Evolutionary conservation across 1,140 invertebrate species (phyloP), one percentile per base, ranked within the genome.

Genomic region (Lepidostoma basale): DNA sequence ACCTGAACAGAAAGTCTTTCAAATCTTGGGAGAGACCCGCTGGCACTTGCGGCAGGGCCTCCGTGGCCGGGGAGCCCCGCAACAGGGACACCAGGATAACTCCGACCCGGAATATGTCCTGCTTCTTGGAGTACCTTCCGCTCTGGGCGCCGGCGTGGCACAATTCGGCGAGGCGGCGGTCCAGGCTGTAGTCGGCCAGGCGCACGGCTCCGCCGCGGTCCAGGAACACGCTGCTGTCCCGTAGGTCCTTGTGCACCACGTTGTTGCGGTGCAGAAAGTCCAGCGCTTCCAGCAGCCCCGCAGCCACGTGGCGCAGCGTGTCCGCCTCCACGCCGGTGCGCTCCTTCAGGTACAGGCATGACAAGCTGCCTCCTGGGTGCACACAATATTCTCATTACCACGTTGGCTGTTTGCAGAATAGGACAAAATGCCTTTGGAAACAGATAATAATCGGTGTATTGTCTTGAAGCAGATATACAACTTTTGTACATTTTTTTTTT

Each of bases 221-320:
- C 67, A 90, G 84, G 74, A 89, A 89, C 36, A 92, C 83, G 73
- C 86, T 90, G 8, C 85, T 84, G 52, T 88, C 85, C 12, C 87
- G 78, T 6, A 95, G 75, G 79, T 91, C 88, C 75, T 89, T 90
- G 76, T 94, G 92, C 0, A 92, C 89, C 6, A 94, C 87, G 73
- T 89, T 89, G 75, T 93, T 92, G 44, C 86, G 81, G 75, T 94
- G 92, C 10, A 95, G 78, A 76, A 88, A 92, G 14, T 87, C 78
- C 4, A 95, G 73, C 1, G 88, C 89, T 47, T 85, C 82, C 0
- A 94, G 76, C 18, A 93, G 82, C 44, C 88, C 88, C 3, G 56
- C 62, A 1, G 70, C 67, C 56, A 72, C 66, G 45, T 72, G 70
- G 9, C 70, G 62, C 16, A 91, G 74, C 58, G 85, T 78, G 69